Evolutionary conservation across 2,113 vertebrate species (phyloP), one percentile per base, ranked within the genome.

Genomic region (Channa maculata): DNA sequence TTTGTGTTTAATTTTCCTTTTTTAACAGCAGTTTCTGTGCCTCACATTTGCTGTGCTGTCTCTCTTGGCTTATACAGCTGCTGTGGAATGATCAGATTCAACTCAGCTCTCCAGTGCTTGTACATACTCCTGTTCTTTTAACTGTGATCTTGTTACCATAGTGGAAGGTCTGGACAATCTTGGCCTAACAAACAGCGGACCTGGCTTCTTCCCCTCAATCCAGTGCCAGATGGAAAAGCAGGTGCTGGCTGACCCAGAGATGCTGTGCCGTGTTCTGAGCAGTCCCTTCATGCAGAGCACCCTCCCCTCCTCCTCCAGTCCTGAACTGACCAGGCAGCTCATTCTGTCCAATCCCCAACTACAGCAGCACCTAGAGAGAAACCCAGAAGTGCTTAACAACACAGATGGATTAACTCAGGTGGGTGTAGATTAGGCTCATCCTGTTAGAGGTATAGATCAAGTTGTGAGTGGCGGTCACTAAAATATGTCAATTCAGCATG

Each of bases 211-310:
- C 58, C 58, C 71, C 5, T 54, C 61, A 2, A 61, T 85, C 49
- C 88, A 85, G 77, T 6, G 1, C 0, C 79, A 81, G 75, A 88
- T 89, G 86, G 88, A 86, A 65, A 69, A 14, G 36, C 85, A 83
- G 64, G 75, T 87, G 39, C 72, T 84, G 51, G 68, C 71, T 14
- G 74, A 89, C 71, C 79, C 79, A 2, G 67, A 72, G 70, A 54
- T 82, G 77, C 49, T 88, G 80, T 65, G 12, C 3, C 4, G 8
- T 51, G 39, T 84, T 33, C 75, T 86, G 79, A 46, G 55, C 57
- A 83, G 77, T 60, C 52, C 61, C 6, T 62, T 91, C 1, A 76
- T 86, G 14, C 84, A 82, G 73, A 72, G 38, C 62, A 44, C 72
- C 53, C 73, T 89, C 54, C 88, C 81, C 11, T 45, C 15, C 11